Conservation (phyloP, 2,797 vertebrate species). For the Botia almorhae region DNA sequence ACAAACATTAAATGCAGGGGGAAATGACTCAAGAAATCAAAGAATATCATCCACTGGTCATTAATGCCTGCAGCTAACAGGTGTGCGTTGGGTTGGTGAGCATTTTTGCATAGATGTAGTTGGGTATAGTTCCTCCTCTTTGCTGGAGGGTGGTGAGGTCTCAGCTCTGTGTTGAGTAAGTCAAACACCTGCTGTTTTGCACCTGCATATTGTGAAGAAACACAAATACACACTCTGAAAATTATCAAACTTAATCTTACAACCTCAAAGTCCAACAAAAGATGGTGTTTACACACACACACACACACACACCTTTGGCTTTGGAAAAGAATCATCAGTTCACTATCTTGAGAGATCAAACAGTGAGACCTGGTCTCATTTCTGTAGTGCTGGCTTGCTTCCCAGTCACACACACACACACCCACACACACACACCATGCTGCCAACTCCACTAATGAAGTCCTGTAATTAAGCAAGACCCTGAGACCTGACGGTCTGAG, state of each 20-base stretch:
- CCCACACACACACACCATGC: conserved; percentile 51
- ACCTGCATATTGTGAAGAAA: neutral
- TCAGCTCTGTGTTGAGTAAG: conserved; percentile 21
- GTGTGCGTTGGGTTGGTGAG: conserved; percentile 25
- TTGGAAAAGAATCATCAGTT: conserved; percentile 25
- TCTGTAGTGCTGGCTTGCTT: conserved; percentile 38
- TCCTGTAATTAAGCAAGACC: conserved; percentile 62
- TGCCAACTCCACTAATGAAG: conserved; percentile 61
- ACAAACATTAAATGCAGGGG: too few species aligned
- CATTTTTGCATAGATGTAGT: too few species aligned
- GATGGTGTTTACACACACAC: conserved; percentile 3
- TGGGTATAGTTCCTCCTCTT: conserved; percentile 2
- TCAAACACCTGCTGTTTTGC: conserved; percentile 43
- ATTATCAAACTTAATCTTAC: neutral
- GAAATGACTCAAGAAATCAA: too few species aligned
- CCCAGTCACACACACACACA: conserved; percentile 54
- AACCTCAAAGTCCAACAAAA: neutral
- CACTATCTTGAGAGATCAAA: conserved; percentile 54
- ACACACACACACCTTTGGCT: conserved; percentile 18
- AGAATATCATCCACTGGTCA: conserved; percentile 15
- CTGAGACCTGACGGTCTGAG: conserved; percentile 27
- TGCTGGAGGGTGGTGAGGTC: conserved; percentile 30
- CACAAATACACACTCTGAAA: conserved; percentile 1
- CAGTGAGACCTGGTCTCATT: conserved; percentile 48
- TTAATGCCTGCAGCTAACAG: conserved; percentile 42